Percentiles rank a stretch among this genome's conserved stretches.
phyloP scores from a whole-genome alignment of 2,888 invertebrate genomes.

The Amblyteles armatorius region DNA sequence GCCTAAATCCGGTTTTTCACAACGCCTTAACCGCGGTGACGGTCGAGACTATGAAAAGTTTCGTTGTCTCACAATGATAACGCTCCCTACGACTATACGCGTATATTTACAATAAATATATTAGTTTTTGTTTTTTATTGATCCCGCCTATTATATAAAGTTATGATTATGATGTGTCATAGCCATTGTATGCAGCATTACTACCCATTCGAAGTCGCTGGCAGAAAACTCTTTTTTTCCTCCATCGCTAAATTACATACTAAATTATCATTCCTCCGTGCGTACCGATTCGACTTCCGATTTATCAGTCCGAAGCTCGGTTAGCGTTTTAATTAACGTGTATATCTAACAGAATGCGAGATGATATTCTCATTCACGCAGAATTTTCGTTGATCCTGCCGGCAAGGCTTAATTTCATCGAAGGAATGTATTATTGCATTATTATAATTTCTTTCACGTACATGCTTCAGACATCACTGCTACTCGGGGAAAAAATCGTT shows the following conservation, averaged over 20 bases:
- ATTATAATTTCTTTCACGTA: neutral
- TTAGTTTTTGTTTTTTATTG: constrained; percentile 76
- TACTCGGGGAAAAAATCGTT: neutral
- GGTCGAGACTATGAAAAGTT: constrained; percentile 44
- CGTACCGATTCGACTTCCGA: constrained; percentile 41
- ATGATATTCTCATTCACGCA: constrained; percentile 8
- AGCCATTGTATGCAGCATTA: constrained; percentile 75
- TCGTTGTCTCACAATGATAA: constrained; percentile 67
- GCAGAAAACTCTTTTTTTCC: constrained; percentile 57
- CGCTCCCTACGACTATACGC: constrained; percentile 64
- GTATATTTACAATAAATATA: constrained; percentile 81
- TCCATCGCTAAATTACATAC: constrained; percentile 27
- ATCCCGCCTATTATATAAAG: constrained; percentile 82
- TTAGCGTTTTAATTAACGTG: constrained; percentile 41
- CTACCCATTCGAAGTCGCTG: constrained; percentile 66
- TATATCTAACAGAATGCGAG: constrained; percentile 50
- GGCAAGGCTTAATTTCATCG: constrained; percentile 23
- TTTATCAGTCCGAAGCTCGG: constrained; percentile 53
- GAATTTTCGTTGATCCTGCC: constrained; percentile 50
- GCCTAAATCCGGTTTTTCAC: neutral
- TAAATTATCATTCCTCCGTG: constrained; percentile 56
- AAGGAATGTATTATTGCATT: constrained; percentile 64
- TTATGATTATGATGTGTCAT: constrained; percentile 83
- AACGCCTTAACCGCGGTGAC: constrained; percentile 14
- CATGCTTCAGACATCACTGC: neutral